Evolutionary conservation across 2,797 vertebrate species (phyloP), one percentile per base, ranked within the genome.

Genomic region (Neostethus bicornis): DNA sequence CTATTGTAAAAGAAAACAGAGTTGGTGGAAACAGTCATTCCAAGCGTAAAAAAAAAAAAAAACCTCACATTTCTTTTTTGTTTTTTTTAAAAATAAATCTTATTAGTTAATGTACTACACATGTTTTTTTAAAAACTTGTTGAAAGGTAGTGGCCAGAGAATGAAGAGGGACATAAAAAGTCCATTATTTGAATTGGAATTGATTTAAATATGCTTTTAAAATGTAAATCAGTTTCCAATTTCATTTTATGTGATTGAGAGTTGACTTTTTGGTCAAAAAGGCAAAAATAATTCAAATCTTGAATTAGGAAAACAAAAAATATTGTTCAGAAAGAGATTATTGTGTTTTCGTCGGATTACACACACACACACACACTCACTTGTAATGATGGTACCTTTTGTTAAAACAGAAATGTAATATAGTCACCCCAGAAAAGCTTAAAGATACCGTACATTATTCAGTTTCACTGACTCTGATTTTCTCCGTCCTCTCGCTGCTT

Each of bases 1-100:
- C 21, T 71, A 66, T 84, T 81, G 61, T 83, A 65, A 79, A 83
- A 73, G 83, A 85, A 88, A 86, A 84, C 79, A 53, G 51, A 85
- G 77, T 75, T 77, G 79, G 78, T 68, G 56, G 75, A 74, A 84
- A 79, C 58, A 75, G 77, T 79, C 69, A 70, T 71, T 77, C 53
- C 50, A 70, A 84, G 70, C 73, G 56, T n/a, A n/a, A n/a, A n/a
- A n/a, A n/a, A n/a, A n/a, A n/a, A n/a, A n/a, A n/a, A n/a, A n/a
- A n/a, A n/a, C 80, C 60, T 45, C 56, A 73, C 66, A 62, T 46
- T 31, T 8, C 51, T 51, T 25, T 57, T 29, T 41, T 62, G 26
- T 63, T 77, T 73, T 53, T 74, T 78, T 63, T 73, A n/a, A 47
- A 77, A 66, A 75, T 73, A 76, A 77, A 85, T 72, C 73, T 66